Evolutionary conservation across 2,797 vertebrate species (phyloP).

Genomic region (Lepus townsendii): DNA sequence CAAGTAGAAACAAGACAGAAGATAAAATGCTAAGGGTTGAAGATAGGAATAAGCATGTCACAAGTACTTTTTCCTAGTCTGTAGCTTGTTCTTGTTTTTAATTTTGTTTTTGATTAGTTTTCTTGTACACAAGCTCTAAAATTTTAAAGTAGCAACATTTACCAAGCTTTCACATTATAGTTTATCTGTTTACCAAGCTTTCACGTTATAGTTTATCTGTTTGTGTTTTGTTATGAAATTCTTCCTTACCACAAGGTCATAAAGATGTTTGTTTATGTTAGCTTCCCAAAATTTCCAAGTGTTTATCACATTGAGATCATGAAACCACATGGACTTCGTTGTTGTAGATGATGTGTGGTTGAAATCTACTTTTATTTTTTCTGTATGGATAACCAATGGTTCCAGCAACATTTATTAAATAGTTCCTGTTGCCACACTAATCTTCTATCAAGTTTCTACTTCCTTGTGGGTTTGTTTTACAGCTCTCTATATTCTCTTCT

Average conservation of each 20-base stretch:
- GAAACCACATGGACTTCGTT: conserved; percentile 39
- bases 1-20: not conserved
- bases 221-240: conserved; percentile 29
- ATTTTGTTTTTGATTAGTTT: conserved; percentile 24
- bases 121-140: not conserved
- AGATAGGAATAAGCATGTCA: not conserved
- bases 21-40: not conserved
- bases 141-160: not conserved
- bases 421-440: not conserved
- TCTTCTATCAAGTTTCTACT: conserved; percentile 28
- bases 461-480: conserved; percentile 23
- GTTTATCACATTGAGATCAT: conserved; percentile 3
- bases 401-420: conserved; percentile 17
- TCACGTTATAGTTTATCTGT: conserved; percentile 18
- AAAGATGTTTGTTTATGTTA: conserved; percentile 4
- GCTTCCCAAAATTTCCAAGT: conserved; percentile 46
- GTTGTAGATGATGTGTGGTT: not conserved
- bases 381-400: not conserved
- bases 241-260: not conserved
- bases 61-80: not conserved
- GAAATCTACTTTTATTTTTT: conserved; percentile 7
- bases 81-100: not conserved
- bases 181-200: not conserved
- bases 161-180: not conserved
- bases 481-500: not conserved